A percentile compares a stretch with the other conserved stretches of the same genome.
phyloP scores from a whole-genome alignment of 2,888 invertebrate species.

The Neocrepidodera transversa region DNA sequence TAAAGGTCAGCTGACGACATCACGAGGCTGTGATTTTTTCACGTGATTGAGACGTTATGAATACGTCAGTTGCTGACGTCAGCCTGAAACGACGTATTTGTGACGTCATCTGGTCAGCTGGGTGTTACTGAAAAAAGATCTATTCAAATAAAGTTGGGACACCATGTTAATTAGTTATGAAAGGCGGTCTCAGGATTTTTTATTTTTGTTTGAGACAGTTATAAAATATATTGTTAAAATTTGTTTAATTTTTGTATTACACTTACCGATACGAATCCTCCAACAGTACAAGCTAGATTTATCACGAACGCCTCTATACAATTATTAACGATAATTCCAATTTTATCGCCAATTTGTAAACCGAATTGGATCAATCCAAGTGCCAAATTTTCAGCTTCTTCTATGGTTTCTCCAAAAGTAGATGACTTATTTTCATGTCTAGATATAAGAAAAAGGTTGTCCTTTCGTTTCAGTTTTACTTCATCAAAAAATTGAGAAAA shows the following conservation, averaged over 20 bases:
- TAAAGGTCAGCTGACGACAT: too few relatives aligned
- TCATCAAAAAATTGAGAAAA: background rate
- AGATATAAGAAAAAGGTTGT: slow-evolving; percentile 56
- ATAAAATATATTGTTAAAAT: too few relatives aligned
- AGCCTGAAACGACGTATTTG: too few relatives aligned
- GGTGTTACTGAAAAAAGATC: too few relatives aligned
- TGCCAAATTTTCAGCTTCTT: slow-evolving; percentile 71
- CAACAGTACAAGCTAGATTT: slow-evolving; percentile 74
- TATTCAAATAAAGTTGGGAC: too few relatives aligned
- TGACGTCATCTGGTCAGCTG: too few relatives aligned
- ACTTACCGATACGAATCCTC: slow-evolving; percentile 74
- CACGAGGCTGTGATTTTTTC: too few relatives aligned
- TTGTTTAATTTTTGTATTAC: background rate
- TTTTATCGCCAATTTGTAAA: slow-evolving; percentile 72
- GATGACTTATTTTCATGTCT: slow-evolving; percentile 63
- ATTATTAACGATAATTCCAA: slow-evolving; percentile 85
- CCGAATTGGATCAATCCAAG: slow-evolving; percentile 73
- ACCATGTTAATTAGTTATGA: too few relatives aligned
- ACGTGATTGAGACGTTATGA: too few relatives aligned
- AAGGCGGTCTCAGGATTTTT: too few relatives aligned
- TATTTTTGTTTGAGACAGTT: too few relatives aligned
- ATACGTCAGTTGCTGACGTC: too few relatives aligned
- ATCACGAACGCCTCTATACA: slow-evolving; percentile 76
- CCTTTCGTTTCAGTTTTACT: background rate
- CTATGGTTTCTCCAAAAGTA: slow-evolving; percentile 63